phyloP scores from a whole-genome alignment of 2,888 invertebrate genomes.

The Drosophila neonasuta region DNA sequence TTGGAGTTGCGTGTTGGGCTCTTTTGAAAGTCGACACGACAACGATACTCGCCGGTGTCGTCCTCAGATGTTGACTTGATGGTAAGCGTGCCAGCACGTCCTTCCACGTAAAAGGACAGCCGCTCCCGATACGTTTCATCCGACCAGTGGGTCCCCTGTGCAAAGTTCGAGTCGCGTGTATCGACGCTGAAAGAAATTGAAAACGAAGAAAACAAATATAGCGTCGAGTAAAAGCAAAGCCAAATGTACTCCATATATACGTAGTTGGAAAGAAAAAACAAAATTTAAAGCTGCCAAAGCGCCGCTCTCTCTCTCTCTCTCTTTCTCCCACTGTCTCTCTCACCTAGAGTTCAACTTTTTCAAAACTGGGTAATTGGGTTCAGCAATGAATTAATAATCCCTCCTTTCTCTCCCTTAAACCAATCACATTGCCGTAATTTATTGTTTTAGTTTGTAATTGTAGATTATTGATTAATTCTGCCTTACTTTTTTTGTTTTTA shows the following conservation, averaged over 20 bases:
- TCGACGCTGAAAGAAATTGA: constrained; percentile 82
- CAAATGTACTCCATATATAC: constrained; percentile 6
- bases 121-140: constrained; percentile 85
- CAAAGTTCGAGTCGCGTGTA: constrained; percentile 83
- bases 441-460: constrained; percentile 71
- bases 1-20: constrained; percentile 93
- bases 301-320: constrained; percentile 20
- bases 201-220: constrained; percentile 10
- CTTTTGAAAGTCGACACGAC: constrained; percentile 94
- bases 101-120: constrained; percentile 89
- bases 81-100: constrained; percentile 89
- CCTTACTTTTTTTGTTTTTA: constrained; percentile 2
- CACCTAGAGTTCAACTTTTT: constrained; percentile 42
- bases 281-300: constrained; percentile 36
- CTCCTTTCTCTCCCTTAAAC: not conserved
- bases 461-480: constrained; percentile 66
- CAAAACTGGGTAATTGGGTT: constrained; percentile 66
- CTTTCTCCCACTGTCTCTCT: constrained; percentile 11
- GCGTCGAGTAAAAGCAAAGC: constrained; percentile 14
- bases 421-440: constrained; percentile 49
- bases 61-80: constrained; percentile 88
- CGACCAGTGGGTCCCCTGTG: constrained; percentile 84
- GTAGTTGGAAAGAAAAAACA: constrained; percentile 3
- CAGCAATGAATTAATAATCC: constrained; percentile 70
- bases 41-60: constrained; percentile 92